phyloP scores from a whole-genome alignment of 2,797 vertebrate genomes.

The Distichodus sexfasciatus region DNA sequence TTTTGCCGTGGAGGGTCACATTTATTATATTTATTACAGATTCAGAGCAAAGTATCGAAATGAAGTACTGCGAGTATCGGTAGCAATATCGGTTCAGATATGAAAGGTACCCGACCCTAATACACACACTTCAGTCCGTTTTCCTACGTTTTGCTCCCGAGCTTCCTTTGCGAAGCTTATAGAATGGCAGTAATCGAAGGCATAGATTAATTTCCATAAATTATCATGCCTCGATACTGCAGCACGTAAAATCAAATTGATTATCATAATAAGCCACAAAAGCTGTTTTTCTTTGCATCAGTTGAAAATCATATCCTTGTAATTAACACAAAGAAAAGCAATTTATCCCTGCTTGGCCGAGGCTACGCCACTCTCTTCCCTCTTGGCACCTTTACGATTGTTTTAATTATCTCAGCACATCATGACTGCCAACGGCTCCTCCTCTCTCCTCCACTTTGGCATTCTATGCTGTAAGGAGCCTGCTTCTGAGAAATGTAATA shows the following conservation, averaged over 20 bases:
- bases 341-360: conserved; percentile 66
- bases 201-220: conserved; percentile 76
- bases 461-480: not conserved
- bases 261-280: conserved; percentile 74
- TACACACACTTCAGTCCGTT: not conserved
- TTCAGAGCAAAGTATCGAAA: no score
- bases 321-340: conserved; percentile 76
- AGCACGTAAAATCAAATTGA: conserved; percentile 73
- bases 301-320: conserved; percentile 80
- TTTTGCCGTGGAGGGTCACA: no score
- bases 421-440: conserved; percentile 41
- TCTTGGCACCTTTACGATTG: conserved; percentile 65
- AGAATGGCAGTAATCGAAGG: conserved; percentile 34
- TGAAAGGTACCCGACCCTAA: no score
- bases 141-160: conserved; percentile 6
- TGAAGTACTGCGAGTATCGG: no score
- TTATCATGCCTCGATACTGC: conserved; percentile 76
- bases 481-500: not conserved
- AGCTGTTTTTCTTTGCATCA: conserved; percentile 67
- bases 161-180: not conserved
- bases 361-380: conserved; percentile 52
- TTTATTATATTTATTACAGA: no score
- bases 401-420: conserved; percentile 68
- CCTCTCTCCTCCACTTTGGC: not conserved
- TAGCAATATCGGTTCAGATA: no score